Percentiles rank a stretch among this genome's conserved stretches.
phyloP scores from a whole-genome alignment of 2,797 vertebrate species.

The Atherinosoma microstoma region DNA sequence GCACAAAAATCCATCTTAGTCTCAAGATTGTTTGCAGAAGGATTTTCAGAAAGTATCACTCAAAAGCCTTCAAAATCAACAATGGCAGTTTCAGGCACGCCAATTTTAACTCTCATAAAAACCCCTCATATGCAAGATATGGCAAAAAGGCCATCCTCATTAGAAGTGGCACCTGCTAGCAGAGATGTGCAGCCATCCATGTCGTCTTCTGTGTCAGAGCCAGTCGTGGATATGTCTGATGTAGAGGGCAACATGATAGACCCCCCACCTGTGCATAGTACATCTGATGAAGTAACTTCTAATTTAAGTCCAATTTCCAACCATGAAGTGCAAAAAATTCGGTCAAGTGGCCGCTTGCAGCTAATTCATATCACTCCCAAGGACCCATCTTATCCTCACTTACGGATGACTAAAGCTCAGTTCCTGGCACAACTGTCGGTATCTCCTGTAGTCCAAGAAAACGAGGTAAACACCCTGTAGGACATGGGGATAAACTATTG shows the following conservation, averaged over 20 bases:
- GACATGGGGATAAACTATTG: neutral
- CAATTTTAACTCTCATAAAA: neutral
- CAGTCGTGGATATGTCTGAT: neutral
- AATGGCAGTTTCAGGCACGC: neutral
- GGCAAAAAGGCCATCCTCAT: neutral
- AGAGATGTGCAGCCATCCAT: neutral
- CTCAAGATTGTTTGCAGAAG: constrained; percentile 14
- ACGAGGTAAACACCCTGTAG: constrained; percentile 44
- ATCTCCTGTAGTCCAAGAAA: constrained; percentile 37
- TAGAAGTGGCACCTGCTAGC: neutral
- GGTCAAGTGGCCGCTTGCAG: neutral
- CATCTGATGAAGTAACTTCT: neutral
- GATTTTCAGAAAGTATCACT: neutral
- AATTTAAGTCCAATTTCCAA: neutral
- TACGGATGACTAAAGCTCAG: constrained; percentile 58
- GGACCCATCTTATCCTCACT: constrained; percentile 51
- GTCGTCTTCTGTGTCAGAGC: neutral
- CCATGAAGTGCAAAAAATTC: constrained; percentile 10
- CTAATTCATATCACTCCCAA: constrained; percentile 20
- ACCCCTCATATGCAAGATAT: neutral
- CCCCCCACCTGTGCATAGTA: neutral
- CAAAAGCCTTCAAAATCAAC: constrained; percentile 1
- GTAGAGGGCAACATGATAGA: neutral
- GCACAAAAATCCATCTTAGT: constrained; percentile 32
- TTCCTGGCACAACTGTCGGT: constrained; percentile 67